phyloP scores from a whole-genome alignment of 2,113 vertebrate species.

The Hypocryptadius cinnamomeus region DNA sequence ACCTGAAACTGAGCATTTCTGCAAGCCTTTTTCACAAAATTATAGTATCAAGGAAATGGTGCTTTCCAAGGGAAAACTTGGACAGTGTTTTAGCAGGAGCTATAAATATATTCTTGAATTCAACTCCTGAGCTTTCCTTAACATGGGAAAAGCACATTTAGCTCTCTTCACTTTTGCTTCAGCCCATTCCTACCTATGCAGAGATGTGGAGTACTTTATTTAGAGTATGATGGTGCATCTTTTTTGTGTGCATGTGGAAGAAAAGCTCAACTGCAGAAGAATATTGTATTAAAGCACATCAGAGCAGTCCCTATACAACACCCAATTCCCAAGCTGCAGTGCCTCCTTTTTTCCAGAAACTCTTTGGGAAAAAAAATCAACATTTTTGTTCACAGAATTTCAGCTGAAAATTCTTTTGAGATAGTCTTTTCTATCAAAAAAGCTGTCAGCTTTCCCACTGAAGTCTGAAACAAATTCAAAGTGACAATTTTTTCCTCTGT shows the following conservation, averaged over 20 bases:
- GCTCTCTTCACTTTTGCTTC: neutral
- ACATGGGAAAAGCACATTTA: neutral
- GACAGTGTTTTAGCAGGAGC: neutral
- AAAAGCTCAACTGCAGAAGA: neutral
- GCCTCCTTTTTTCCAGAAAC: neutral
- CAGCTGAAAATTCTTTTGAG: conserved; percentile 1
- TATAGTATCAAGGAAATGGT: neutral
- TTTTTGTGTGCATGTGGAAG: neutral
- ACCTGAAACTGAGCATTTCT: neutral
- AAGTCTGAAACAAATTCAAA: conserved; percentile 33
- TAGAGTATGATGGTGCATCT: neutral
- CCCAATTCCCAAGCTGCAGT: neutral
- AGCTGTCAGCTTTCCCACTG: conserved; percentile 13
- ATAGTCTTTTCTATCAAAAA: conserved; percentile 35
- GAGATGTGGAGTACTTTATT: neutral
- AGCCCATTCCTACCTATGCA: neutral
- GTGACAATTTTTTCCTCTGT: neutral
- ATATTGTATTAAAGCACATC: neutral
- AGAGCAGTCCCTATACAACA: neutral
- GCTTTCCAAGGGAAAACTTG: neutral
- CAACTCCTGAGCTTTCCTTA: neutral
- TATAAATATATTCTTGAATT: neutral
- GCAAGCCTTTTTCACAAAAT: neutral
- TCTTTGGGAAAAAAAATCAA: neutral
- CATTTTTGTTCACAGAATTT: neutral